Evolutionary conservation across 2,797 vertebrate species (phyloP).

Genomic region (Anniella stebbinsi): DNA sequence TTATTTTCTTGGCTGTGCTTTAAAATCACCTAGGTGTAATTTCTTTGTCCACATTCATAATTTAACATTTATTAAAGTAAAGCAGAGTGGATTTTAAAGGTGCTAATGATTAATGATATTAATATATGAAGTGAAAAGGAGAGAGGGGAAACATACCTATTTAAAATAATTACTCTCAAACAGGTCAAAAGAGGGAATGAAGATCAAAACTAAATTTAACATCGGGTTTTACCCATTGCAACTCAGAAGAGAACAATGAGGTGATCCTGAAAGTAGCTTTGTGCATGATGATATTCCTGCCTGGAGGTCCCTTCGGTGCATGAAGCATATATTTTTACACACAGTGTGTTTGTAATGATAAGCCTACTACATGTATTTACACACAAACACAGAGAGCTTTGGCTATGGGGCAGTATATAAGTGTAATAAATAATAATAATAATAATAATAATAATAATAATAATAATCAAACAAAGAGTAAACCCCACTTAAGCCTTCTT

Average conservation of each 20-base stretch:
- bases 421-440: no score
- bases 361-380: not conserved
- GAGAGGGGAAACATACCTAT: conserved; percentile 1
- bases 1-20: conserved; percentile 27
- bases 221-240: not conserved
- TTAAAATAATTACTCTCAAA: conserved; percentile 19
- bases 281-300: not conserved
- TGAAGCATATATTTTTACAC: not conserved
- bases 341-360: not conserved
- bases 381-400: no score
- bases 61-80: conserved; percentile 48
- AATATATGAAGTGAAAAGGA: conserved; percentile 11
- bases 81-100: conserved; percentile 39
- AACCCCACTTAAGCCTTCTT: not conserved
- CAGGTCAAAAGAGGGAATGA: conserved; percentile 11
- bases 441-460: no score
- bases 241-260: not conserved
- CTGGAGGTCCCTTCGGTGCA: not conserved
- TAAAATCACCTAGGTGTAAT: conserved; percentile 31
- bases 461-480: not conserved
- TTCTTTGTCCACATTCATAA: conserved; percentile 21
- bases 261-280: not conserved
- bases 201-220: conserved; percentile 24
- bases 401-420: no score
- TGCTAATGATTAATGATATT: conserved; percentile 38